Evolutionary conservation across 2,888 invertebrate species (phyloP), one percentile per base, ranked within the genome.

Genomic region (Ennomos quercinarius): DNA sequence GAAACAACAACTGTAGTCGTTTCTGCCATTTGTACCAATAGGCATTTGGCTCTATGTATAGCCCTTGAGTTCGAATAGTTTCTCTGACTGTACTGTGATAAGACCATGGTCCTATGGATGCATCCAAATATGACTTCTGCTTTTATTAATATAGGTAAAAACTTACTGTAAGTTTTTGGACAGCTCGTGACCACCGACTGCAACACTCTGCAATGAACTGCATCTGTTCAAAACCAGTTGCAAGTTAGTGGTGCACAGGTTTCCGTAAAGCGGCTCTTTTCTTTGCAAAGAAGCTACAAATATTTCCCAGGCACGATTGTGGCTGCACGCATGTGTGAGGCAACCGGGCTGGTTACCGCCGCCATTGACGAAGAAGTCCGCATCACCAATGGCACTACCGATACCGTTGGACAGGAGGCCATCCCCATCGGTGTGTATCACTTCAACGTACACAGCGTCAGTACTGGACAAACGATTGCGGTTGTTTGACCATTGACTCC

Each of bases 281-380:
- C 66, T 66, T 0, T 60, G 51, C 8, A 87, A 65, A 0, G 85
- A 77, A 0, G 84, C 86, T 10, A 80, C 77, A 43, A 77, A 80
- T 1, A 87, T 44, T 45, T 86, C 79, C 67, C 75, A 84, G 0
- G 87, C 80, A 4, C 87, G 77, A 39, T 81, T 73, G 56, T 88
- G 87, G 56, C 73, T 73, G 63, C 87, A 89, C 0, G 64, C 8
- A 45, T 79, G 72, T 6, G 66, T 74, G 0, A 72, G 9, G 50
- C 91, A 90, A 0, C 89, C 91, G 0, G 90, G 91, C 65, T 91
- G 98, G 73, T 94, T 94, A 48, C 94, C 93, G 0, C 98, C 98
- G 0, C 97, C 97, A 73, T 98, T 98, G 0, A 97, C 96, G 83
- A 95, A 98, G 86, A 97, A 98, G 86, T 98, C 98, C 0, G 97